Base-by-base conservation (phyloP, 2,113 vertebrate genomes). In the Aspidoscelis tigris region DNA sequence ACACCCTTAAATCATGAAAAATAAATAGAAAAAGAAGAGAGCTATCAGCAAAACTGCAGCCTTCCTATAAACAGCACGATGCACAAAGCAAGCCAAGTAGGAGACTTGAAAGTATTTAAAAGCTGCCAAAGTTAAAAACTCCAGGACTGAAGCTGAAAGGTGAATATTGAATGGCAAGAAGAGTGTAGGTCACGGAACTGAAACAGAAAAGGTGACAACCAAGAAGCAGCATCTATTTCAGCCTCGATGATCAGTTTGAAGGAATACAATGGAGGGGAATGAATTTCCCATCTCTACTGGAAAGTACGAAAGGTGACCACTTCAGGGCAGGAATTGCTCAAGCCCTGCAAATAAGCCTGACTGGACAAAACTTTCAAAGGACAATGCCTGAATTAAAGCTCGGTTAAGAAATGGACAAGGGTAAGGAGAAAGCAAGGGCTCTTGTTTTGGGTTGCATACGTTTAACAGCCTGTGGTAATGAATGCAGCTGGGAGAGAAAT, bases 321-420 rank as follows among this genome's bases (percentile, higher is more conserved):
- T 95, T 86, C 80, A 93, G 92, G 93, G 88, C n/a, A 94, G 82
- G 76, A 92, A 81, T 87, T 90, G 82, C 82, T 91, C 26, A 87
- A 41, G 55, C 58, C 80, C 89, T 84, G 88, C 89, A 79, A 91
- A 78, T 90, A 87, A 92, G 53, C 81, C 81, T 76, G 18, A 70
- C 84, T 16, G 69, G 76, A 89, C n/a, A 76, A 58, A 80, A 89
- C 33, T 70, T 86, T 83, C 14, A 71, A 83, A 84, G 79, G 83
- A 70, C 33, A 8, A 9, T 24, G 33, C 1, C 1, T 5, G 72
- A 47, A 86, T 87, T 75, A 83, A 90, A 79, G 76, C 74, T 64
- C 64, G 22, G n/a, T 72, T 7, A 20, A 73, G 61, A 80, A 82
- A 90, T 53, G 75, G 74, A 88, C 84, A 93, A 92, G 66, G 72